These are phyloP conservation scores for Nerophis ophidion DNA, from an alignment of 2,113 vertebrate species.

Conservation along the genomic window DNA sequence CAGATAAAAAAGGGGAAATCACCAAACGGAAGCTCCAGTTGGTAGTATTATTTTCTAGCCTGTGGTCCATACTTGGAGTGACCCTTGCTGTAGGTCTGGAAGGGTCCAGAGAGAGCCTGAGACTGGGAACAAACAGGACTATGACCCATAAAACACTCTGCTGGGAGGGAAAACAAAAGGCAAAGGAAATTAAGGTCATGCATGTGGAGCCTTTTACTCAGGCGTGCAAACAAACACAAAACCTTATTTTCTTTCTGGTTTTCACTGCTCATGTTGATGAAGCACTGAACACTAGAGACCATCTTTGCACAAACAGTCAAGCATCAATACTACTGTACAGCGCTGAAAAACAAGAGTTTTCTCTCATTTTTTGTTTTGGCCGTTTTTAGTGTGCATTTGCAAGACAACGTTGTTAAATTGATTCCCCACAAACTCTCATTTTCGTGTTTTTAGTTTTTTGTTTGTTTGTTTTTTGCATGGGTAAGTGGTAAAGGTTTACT, in stretches of 20 bases:
- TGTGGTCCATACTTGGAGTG: slow-evolving; percentile 18
- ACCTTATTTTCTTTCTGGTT: background rate
- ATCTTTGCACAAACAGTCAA: background rate
- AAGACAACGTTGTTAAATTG: no score
- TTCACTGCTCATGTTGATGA: background rate
- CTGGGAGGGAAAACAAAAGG: slow-evolving; percentile 6
- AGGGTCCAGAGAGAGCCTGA: slow-evolving; percentile 26
- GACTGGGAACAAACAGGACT: slow-evolving; percentile 37
- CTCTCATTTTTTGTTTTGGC: no score
- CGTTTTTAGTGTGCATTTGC: no score
- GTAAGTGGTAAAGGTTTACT: no score
- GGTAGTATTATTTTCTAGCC: slow-evolving; percentile 14
- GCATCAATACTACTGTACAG: no score
- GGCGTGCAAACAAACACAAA: slow-evolving; percentile 28
- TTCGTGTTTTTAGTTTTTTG: no score
- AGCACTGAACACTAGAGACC: background rate
- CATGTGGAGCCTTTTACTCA: slow-evolving; percentile 4
- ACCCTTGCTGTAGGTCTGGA: slow-evolving; percentile 29
- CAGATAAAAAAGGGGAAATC: slow-evolving; percentile 24
- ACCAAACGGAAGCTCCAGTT: slow-evolving; percentile 28
- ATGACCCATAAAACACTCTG: slow-evolving; percentile 10
- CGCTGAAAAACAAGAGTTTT: no score
- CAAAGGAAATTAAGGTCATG: slow-evolving; percentile 44
- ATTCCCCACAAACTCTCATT: no score
- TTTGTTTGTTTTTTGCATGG: no score